Base-by-base conservation (phyloP, 2,888 invertebrate genomes). In the Apoda limacodes region DNA sequence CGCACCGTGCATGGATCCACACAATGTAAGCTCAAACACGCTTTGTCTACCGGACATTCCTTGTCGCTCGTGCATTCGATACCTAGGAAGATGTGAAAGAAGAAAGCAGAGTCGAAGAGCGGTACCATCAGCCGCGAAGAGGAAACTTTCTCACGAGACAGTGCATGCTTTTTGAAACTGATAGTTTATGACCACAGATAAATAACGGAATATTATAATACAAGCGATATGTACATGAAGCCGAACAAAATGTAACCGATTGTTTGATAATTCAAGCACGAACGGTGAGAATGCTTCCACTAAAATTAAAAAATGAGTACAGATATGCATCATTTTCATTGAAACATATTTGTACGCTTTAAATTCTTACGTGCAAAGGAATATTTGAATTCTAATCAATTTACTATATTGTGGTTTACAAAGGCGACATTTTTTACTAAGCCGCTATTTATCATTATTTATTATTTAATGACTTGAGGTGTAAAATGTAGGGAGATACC, bases 21-120 rank as follows among this genome's bases (percentile, higher is more conserved):
- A 80, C 95, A 95, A 82, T 91, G 90, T 76, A 89, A 87, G 82
- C 91, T 90, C 80, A 93, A 86, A 83, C 95, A 95, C 68, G 93
- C 90, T 83, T 92, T 91, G 82, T 94, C 93, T 82, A 89, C 89
- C 50, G 92, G 88, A 83, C 95, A 95, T 83, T 93, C 93, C 83
- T 87, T 85, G 85, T 95, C 93, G 80, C 88, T 88, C 83, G 88
- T 88, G 84, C 94, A 94, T 87, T 92, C 91, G 83, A 88, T 87
- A 83, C 89, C 90, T 87, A 83, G 69, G 82, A 82, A 80, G 78
- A 78, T 70, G 69, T 74, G 78, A 80, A 81, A 81, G 80, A 80
- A 81, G 81, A 80, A 81, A 80, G 80, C 81, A 80, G 63, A 80
- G 81, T 83, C 84, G 84, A 82, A 88, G 88, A 88, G 87, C 87